Conservation (phyloP, 2,113 vertebrate species). For the human region DNA sequence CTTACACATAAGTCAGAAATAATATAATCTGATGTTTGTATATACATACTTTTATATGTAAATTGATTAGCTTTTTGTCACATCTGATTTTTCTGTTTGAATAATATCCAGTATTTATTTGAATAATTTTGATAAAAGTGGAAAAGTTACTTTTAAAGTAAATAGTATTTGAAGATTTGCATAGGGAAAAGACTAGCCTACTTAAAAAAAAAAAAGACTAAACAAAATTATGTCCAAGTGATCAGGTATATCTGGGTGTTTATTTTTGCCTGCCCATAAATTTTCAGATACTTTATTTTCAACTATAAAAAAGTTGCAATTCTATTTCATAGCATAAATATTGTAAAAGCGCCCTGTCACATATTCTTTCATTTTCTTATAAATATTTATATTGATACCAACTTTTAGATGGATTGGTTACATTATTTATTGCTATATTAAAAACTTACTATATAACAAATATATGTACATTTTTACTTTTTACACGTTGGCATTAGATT, state of each 20-base stretch:
- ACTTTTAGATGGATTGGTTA: not conserved
- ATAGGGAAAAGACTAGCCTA: not conserved
- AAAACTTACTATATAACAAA: not conserved
- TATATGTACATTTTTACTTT: not conserved
- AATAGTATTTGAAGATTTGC: not conserved
- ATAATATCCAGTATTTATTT: not conserved
- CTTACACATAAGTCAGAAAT: not conserved
- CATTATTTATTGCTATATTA: not conserved
- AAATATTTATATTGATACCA: not conserved
- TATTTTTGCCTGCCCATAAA: not conserved
- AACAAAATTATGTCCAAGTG: not conserved
- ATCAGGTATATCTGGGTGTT: not conserved
- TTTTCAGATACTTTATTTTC: not conserved
- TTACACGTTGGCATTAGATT: not conserved
- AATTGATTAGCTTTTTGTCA: not conserved
- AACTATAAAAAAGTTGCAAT: not conserved
- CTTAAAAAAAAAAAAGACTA: not conserved
- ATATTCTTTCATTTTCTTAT: not conserved
- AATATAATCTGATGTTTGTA: not conserved
- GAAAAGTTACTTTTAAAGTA: not conserved
- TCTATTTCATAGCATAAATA: not conserved
- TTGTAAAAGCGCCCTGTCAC: not conserved
- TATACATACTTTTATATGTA: not conserved
- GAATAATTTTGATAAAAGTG: not conserved
- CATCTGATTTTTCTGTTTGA: not conserved